Percentiles rank a stretch among this genome's conserved stretches.
These are phyloP conservation scores for Vidua macroura DNA, from an alignment of 2,113 vertebrate genomes.

Conservation along the genomic window DNA sequence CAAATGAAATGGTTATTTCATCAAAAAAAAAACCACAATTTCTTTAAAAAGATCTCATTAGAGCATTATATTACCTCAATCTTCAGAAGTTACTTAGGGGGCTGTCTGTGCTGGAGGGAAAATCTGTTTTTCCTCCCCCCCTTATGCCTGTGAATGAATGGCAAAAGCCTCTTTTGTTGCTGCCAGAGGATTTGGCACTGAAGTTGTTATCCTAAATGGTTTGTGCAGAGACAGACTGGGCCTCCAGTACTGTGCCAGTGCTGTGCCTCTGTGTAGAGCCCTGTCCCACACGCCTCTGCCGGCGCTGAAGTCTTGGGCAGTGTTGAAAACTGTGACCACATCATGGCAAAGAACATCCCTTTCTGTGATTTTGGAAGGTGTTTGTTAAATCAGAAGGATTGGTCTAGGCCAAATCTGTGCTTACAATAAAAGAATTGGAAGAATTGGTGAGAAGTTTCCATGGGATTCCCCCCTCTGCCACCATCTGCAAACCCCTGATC, in stretches of 20 bases:
- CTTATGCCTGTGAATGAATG: background rate
- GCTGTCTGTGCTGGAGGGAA: background rate
- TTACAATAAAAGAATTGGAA: background rate
- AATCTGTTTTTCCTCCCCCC: background rate
- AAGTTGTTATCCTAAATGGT: background rate
- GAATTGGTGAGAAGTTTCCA: background rate
- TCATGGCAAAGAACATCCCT: background rate
- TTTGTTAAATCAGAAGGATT: background rate
- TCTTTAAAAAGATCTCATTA: background rate
- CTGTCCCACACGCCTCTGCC: fast-evolving
- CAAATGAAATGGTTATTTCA: background rate
- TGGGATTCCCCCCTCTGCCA: background rate
- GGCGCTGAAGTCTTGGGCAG: background rate
- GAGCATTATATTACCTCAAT: background rate
- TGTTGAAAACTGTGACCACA: fast-evolving
- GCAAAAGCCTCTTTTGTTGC: background rate
- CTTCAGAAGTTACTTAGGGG: background rate
- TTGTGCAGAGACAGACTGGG: background rate
- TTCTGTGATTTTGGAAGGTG: background rate
- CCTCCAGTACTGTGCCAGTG: background rate
- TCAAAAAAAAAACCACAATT: background rate
- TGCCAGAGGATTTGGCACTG: background rate
- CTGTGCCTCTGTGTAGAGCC: background rate
- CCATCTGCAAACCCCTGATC: background rate
- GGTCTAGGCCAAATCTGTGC: background rate